These are phyloP conservation scores for Pseudolycoriella hygida DNA, from an alignment of 2,888 invertebrate genomes.

Conservation along the genomic window DNA sequence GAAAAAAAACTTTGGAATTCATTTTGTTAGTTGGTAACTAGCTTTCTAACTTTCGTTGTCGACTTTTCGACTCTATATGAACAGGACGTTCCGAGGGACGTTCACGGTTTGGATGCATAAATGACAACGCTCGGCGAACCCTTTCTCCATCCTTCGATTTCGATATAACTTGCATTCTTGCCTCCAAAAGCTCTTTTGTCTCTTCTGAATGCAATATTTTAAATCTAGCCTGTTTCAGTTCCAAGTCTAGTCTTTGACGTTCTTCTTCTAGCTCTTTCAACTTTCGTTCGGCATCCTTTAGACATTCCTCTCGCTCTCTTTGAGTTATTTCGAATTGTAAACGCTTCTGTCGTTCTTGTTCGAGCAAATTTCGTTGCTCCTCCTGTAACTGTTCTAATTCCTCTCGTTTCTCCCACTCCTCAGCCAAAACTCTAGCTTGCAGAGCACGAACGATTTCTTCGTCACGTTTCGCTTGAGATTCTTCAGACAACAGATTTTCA, in stretches of 20 bases:
- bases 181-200: conserved; percentile 38
- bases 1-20: too few species aligned
- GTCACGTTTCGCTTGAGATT: conserved; percentile 67
- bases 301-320: conserved; percentile 49
- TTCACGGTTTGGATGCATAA: conserved; percentile 46
- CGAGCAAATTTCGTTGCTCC: conserved; percentile 53
- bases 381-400: conserved; percentile 63
- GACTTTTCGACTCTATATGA: too few species aligned
- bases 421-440: conserved; percentile 55
- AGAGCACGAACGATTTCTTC: conserved; percentile 61
- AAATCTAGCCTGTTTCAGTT: conserved; percentile 46
- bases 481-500: conserved; percentile 57
- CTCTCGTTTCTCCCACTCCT: conserved; percentile 71
- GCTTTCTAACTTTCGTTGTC: too few species aligned
- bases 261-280: conserved; percentile 54
- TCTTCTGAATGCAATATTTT: conserved; percentile 52
- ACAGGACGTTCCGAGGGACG: conserved; percentile 13
- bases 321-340: conserved; percentile 56
- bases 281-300: conserved; percentile 52
- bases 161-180: conserved; percentile 29
- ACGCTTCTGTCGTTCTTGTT: conserved; percentile 56
- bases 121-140: conserved; percentile 47
- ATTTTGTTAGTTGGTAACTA: too few species aligned
- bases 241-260: conserved; percentile 46
- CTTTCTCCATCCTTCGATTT: conserved; percentile 37